Conservation (phyloP, 2,888 invertebrate genomes). For the Nipponacmea schrenckii region DNA sequence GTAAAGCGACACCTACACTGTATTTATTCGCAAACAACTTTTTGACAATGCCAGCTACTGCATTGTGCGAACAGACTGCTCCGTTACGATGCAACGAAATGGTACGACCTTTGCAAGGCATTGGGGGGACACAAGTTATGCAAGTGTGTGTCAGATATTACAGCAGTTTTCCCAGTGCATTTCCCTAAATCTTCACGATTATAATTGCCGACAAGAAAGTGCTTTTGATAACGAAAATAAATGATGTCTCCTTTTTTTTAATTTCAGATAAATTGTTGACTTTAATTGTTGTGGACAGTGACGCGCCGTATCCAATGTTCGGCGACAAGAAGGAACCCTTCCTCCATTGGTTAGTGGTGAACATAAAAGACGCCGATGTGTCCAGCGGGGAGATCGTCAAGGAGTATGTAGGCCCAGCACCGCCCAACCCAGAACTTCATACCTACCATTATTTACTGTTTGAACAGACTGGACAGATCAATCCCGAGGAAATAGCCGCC, state of each 20-base stretch:
- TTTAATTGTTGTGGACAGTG: slow-evolving; percentile 35
- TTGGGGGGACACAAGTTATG: too few species aligned
- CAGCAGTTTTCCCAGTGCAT: too few species aligned
- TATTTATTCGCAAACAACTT: too few species aligned
- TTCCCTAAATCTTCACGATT: too few species aligned
- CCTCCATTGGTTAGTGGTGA: slow-evolving; percentile 41
- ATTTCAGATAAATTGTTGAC: slow-evolving; percentile 33
- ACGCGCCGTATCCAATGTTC: slow-evolving; percentile 30
- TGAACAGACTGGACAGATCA: slow-evolving; percentile 21
- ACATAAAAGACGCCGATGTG: slow-evolving; percentile 37
- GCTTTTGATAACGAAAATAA: too few species aligned
- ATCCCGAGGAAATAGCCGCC: slow-evolving; percentile 16
- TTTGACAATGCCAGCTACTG: too few species aligned
- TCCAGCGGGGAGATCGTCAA: slow-evolving; percentile 33
- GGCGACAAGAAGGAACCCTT: slow-evolving; percentile 34
- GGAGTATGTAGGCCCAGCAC: slow-evolving; percentile 34
- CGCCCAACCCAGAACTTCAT: slow-evolving; percentile 33
- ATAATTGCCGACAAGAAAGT: too few species aligned
- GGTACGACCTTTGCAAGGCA: too few species aligned
- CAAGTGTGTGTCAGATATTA: too few species aligned
- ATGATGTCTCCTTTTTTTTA: background rate
- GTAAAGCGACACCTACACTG: too few species aligned
- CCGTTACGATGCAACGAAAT: too few species aligned
- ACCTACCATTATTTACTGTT: slow-evolving; percentile 37
- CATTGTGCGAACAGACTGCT: too few species aligned